Conservation (phyloP, 2,113 vertebrate species). For the Holacanthus passer region DNA sequence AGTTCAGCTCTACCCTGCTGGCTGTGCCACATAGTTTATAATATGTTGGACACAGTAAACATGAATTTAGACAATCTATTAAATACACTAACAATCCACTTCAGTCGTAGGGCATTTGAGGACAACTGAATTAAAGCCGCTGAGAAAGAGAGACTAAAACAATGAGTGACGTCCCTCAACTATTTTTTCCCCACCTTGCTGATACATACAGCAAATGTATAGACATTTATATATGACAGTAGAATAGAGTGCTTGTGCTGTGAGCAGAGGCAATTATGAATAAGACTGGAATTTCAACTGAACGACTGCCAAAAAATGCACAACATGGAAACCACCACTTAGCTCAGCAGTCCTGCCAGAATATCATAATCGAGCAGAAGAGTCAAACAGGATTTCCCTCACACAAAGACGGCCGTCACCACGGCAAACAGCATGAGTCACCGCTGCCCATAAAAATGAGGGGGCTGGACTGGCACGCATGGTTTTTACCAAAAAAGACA, state of each 20-base stretch:
- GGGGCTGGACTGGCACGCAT: slow-evolving; percentile 30
- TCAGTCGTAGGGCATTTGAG: not conserved
- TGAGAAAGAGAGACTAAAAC: not conserved
- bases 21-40: not conserved
- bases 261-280: not conserved
- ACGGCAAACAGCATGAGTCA: slow-evolving; percentile 50
- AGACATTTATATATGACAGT: not conserved
- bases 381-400: slow-evolving; percentile 62
- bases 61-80: not conserved
- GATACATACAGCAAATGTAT: not conserved
- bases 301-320: slow-evolving; percentile 22
- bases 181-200: not conserved
- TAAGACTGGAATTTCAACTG: slow-evolving; percentile 38
- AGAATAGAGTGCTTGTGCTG: not conserved
- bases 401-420: slow-evolving; percentile 18
- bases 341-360: slow-evolving; percentile 7
- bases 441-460: not conserved
- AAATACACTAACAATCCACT: not conserved
- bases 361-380: slow-evolving; percentile 29
- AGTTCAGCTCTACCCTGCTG: not conserved
- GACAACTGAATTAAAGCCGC: not conserved
- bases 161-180: not conserved
- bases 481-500: slow-evolving; percentile 60
- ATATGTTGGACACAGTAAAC: not conserved
- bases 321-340: slow-evolving; percentile 43